phyloP scores from a whole-genome alignment of 2,113 vertebrate genomes.

The Melanerpes formicivorus region DNA sequence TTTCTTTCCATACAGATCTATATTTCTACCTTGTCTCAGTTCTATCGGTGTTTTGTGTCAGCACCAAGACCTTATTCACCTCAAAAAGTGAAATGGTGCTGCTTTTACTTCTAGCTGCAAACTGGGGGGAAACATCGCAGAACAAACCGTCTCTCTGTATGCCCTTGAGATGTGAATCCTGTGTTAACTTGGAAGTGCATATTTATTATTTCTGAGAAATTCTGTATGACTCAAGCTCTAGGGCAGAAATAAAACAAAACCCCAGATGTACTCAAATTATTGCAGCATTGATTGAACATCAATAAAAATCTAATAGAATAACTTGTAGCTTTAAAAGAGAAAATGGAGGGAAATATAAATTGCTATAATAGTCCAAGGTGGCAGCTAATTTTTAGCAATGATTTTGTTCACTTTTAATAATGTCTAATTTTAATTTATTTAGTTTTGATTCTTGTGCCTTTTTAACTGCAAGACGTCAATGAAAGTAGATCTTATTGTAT shows the following conservation, averaged over 20 bases:
- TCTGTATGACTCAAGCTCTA: slow-evolving; percentile 14
- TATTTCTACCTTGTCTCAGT: not conserved
- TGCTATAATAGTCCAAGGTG: not conserved
- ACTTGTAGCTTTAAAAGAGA: not conserved
- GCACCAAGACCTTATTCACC: not conserved
- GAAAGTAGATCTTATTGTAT: not conserved
- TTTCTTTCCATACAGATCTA: not conserved
- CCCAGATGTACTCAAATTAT: not conserved
- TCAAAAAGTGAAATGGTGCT: not conserved
- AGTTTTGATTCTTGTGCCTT: not conserved
- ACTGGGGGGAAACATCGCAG: not conserved
- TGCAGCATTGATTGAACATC: slow-evolving; percentile 5
- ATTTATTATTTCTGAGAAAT: slow-evolving; percentile 53
- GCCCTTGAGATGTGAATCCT: slow-evolving; percentile 8
- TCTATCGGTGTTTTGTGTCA: not conserved
- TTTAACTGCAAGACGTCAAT: not conserved
- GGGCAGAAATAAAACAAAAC: not conserved
- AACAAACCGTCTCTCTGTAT: not conserved
- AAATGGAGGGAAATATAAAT: not conserved
- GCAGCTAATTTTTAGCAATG: not conserved
- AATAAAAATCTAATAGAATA: slow-evolving; percentile 25
- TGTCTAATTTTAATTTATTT: not conserved
- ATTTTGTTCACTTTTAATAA: not conserved
- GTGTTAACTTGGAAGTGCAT: not conserved
- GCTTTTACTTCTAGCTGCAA: not conserved